These are phyloP conservation scores for Ditula angustiorana DNA, from an alignment of 2,888 invertebrate species.

Conservation along the genomic window DNA sequence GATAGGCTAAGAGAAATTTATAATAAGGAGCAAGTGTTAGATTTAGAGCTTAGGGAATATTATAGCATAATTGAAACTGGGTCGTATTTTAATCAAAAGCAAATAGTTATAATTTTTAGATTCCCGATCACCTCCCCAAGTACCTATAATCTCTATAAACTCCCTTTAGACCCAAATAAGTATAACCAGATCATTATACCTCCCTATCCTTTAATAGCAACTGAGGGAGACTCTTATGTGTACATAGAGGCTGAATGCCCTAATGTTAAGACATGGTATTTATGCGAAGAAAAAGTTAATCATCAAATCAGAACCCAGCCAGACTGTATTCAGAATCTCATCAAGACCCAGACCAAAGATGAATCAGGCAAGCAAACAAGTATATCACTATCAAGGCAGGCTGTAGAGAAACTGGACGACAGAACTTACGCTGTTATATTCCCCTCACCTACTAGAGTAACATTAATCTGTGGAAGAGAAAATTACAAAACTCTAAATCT, in stretches of 20 bases:
- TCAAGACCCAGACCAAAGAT: background rate
- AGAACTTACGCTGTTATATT: background rate
- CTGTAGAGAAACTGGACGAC: background rate
- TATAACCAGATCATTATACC: background rate
- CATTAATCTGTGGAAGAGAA: background rate
- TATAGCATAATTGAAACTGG: background rate
- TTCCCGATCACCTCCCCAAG: background rate
- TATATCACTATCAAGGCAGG: background rate
- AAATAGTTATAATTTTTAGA: background rate
- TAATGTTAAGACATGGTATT: background rate
- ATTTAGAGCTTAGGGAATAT: conserved; percentile 1
- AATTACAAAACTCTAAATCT: background rate
- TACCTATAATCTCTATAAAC: background rate
- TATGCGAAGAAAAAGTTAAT: background rate
- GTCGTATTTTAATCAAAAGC: background rate
- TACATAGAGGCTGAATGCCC: background rate
- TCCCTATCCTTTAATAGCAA: background rate
- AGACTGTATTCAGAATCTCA: background rate
- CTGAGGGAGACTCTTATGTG: background rate
- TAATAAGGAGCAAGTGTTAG: background rate
- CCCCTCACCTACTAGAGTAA: background rate
- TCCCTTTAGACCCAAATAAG: background rate
- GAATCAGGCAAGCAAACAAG: background rate
- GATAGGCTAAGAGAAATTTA: background rate
- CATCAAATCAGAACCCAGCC: conserved; percentile 1